Evolutionary conservation across 2,797 vertebrate species (phyloP).

Genomic region (Leptodactylus fallax): DNA sequence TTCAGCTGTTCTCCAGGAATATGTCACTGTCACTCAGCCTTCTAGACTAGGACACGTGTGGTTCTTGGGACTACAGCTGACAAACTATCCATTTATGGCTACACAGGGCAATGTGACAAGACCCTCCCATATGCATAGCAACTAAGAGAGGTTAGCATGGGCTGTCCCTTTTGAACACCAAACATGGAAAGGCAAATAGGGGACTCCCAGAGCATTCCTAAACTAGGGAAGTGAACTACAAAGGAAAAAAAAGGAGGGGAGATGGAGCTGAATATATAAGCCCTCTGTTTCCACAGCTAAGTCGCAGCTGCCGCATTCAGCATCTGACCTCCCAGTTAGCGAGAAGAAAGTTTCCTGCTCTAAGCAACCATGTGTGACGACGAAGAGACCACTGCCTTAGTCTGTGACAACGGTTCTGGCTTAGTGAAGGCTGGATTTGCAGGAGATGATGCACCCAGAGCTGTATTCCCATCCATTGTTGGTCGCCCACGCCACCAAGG

Average conservation of each 20-base stretch:
- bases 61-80: background rate
- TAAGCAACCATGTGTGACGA: conserved; percentile 76
- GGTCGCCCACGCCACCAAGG: conserved; percentile 76
- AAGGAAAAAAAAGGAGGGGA: background rate
- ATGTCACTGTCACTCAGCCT: background rate
- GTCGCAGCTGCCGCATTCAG: conserved; percentile 4
- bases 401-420: conserved; percentile 81
- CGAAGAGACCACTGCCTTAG: conserved; percentile 80
- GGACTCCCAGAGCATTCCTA: conserved; percentile 12
- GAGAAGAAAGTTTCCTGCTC: background rate
- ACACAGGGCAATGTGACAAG: conserved; percentile 29
- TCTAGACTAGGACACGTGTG: background rate
- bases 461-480: conserved; percentile 80
- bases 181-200: background rate
- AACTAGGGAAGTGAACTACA: conserved; percentile 12
- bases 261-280: conserved; percentile 49
- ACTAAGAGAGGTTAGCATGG: conserved; percentile 31
- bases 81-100: conserved; percentile 25
- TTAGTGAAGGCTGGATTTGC: conserved; percentile 80
- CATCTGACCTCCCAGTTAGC: conserved; percentile 12
- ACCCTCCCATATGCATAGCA: conserved; percentile 49
- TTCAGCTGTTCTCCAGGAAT: conserved; percentile 23
- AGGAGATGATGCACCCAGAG: conserved; percentile 79
- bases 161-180: conserved; percentile 18
- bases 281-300: background rate